Conservation (phyloP, 2,113 vertebrate species). For the Planiliza haematocheilus region DNA sequence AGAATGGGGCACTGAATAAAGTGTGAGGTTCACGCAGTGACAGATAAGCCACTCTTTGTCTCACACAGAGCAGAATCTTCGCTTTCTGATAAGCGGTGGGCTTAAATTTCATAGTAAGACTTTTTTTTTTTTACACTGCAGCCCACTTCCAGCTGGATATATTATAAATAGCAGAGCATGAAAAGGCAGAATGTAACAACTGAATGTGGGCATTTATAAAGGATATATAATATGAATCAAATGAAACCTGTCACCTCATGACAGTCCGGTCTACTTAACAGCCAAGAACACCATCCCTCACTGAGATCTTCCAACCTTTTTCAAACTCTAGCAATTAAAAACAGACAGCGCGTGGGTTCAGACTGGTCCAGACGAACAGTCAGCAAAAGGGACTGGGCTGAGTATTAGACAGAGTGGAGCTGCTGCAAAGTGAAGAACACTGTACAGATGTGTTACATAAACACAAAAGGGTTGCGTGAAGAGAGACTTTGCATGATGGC, state of each 20-base stretch:
- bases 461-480: slow-evolving; percentile 30
- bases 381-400: background rate
- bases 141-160: slow-evolving; percentile 10
- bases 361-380: background rate
- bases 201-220: slow-evolving; percentile 20
- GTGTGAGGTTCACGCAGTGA: slow-evolving; percentile 36
- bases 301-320: slow-evolving; percentile 18
- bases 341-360: slow-evolving; percentile 30
- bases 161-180: slow-evolving; percentile 20
- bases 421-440: slow-evolving; percentile 17
- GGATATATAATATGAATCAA: slow-evolving; percentile 22
- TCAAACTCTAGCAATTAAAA: slow-evolving; percentile 44
- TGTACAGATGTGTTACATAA: slow-evolving; percentile 25
- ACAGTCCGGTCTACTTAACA: slow-evolving; percentile 15
- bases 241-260: slow-evolving; percentile 37
- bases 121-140: too few species aligned
- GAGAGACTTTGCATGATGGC: slow-evolving; percentile 31
- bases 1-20: slow-evolving; percentile 37
- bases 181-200: slow-evolving; percentile 34
- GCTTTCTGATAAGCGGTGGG: slow-evolving; percentile 42
- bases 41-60: slow-evolving; percentile 36
- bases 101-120: slow-evolving; percentile 37
- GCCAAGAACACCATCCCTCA: slow-evolving; percentile 15
- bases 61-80: slow-evolving; percentile 34
- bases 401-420: slow-evolving; percentile 7